A percentile compares a stretch with the other conserved stretches of the same genome.
These are phyloP conservation scores for Lamellibrachia satsuma DNA, from an alignment of 2,888 invertebrate genomes.

Conservation along the genomic window DNA sequence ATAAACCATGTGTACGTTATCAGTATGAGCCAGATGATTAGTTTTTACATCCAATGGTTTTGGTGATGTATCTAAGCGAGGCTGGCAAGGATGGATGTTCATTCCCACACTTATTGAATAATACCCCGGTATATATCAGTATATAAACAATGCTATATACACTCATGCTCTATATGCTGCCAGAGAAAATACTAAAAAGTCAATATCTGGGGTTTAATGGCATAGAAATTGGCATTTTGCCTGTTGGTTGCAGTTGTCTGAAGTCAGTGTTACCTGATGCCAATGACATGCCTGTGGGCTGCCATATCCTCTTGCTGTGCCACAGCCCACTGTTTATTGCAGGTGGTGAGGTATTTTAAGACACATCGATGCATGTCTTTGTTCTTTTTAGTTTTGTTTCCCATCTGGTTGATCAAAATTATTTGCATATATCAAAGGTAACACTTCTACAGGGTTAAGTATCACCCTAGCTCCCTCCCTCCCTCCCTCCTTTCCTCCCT, in stretches of 20 bases:
- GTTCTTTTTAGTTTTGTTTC: too few relatives aligned
- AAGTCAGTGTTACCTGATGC: background rate
- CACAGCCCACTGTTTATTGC: background rate
- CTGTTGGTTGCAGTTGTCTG: background rate
- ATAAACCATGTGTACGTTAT: background rate
- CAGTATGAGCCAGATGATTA: background rate
- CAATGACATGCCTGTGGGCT: background rate
- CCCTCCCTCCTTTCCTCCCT: background rate
- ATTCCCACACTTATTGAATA: background rate
- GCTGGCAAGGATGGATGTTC: too few relatives aligned
- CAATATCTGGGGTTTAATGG: background rate
- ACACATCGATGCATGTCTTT: too few relatives aligned
- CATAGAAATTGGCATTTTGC: background rate
- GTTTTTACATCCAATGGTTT: background rate
- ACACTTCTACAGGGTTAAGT: background rate
- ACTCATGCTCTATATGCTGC: background rate
- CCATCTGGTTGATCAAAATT: background rate
- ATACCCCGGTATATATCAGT: background rate
- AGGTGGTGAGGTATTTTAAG: background rate
- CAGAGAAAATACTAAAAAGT: background rate
- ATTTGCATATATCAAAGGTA: background rate
- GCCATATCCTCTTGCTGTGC: background rate
- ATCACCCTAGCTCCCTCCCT: background rate
- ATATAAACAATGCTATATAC: background rate
- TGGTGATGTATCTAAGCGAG: background rate